phyloP scores from a whole-genome alignment of 1,140 invertebrate genomes.

The Macrobrachium nipponense region DNA sequence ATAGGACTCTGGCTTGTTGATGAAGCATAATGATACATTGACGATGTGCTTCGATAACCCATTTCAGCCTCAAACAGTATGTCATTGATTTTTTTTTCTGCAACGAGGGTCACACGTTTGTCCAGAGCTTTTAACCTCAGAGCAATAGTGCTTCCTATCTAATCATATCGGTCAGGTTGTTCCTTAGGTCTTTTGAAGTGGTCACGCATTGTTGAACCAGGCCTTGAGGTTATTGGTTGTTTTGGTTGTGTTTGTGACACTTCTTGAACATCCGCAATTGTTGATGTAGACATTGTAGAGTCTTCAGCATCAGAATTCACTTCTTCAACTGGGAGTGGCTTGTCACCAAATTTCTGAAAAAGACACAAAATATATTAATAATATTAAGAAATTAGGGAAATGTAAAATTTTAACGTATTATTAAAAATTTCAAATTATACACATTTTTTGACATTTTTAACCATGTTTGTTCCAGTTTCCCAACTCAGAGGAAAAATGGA shows the following conservation, averaged over 20 bases:
- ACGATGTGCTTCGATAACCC: constrained; percentile 41
- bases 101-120: constrained; percentile 38
- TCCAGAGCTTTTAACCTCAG: constrained; percentile 44
- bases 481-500: too few relatives aligned
- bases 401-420: not conserved
- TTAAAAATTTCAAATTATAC: not conserved
- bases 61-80: constrained; percentile 40
- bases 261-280: constrained; percentile 43
- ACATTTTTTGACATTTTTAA: not conserved
- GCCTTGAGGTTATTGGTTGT: constrained; percentile 43
- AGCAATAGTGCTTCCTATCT: constrained; percentile 41
- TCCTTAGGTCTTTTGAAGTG: constrained; percentile 38
- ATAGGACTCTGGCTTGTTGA: constrained; percentile 40
- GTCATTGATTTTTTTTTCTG: constrained; percentile 34
- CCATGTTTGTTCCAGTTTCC: constrained; percentile 37
- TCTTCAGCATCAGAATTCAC: constrained; percentile 38
- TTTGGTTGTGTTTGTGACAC: constrained; percentile 38
- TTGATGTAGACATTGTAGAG: too few relatives aligned
- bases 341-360: not conserved
- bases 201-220: constrained; percentile 33
- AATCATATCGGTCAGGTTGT: constrained; percentile 36
- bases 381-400: constrained; percentile 25
- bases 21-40: constrained; percentile 31
- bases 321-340: too few relatives aligned
- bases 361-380: constrained; percentile 21